Conservation (phyloP, 2,113 vertebrate genomes). For the Hylia prasina region DNA sequence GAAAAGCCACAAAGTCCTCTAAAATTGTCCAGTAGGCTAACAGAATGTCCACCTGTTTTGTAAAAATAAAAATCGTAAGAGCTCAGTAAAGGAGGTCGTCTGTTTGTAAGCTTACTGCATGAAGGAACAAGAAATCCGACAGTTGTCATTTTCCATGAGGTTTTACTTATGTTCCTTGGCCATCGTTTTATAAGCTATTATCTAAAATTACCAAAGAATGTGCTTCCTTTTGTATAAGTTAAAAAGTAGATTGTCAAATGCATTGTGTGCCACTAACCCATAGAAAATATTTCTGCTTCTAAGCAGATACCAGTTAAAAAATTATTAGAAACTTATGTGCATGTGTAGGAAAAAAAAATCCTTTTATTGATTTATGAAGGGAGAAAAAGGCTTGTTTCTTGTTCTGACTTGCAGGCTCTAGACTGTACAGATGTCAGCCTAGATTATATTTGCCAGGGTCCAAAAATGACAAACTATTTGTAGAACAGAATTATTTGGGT, state of each 20-base stretch:
- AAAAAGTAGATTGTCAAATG: background rate
- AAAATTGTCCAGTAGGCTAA: background rate
- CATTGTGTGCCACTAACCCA: background rate
- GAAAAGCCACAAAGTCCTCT: background rate
- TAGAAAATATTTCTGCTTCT: background rate
- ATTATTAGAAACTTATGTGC: background rate
- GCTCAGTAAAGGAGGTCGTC: background rate
- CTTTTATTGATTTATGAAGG: background rate
- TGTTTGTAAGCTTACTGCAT: background rate
- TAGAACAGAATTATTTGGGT: background rate
- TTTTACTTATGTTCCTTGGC: background rate
- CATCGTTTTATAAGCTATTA: background rate
- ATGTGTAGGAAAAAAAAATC: background rate
- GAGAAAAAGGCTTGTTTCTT: background rate
- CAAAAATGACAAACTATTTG: background rate
- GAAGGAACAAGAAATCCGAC: background rate
- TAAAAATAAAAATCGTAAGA: background rate
- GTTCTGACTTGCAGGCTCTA: background rate
- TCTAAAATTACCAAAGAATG: background rate
- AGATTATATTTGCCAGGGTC: background rate
- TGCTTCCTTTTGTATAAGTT: background rate
- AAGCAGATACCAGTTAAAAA: background rate
- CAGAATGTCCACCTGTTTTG: background rate
- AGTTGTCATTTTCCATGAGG: background rate
- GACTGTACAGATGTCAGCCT: background rate